Evolutionary conservation across 2,113 vertebrate genomes (phyloP), one percentile per base, ranked within the genome.

Genomic region (Sebastes fasciatus): DNA sequence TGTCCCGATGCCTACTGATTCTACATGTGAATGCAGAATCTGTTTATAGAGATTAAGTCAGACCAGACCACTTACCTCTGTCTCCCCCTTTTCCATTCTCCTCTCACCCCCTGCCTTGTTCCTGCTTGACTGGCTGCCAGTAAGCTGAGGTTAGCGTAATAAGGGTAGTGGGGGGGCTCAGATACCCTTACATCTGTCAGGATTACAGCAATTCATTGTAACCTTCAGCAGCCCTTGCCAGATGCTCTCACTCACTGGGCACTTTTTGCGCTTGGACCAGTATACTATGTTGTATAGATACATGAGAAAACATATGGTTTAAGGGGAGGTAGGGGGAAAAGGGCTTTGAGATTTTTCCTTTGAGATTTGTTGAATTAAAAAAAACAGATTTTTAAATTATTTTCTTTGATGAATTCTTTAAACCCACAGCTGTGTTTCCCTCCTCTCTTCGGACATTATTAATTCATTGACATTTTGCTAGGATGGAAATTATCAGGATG

Each of bases 341-440:
- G 43, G 51, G 67, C 21, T 67, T 71, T 46, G 63, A 17, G 46
- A 74, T 80, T 78, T 80, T 78, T 85, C 84, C 70, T 45, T 45
- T 73, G 84, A 88, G 80, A 90, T 84, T 73, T 91, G 65, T 85
- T 67, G 73, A 88, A 89, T 90, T 79, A 79, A 90, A 89, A 34
- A 87, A 91, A 88, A 87, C 51, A 77, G 34, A 76, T 72, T 89
- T 86, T 83, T 75, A 42, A 90, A 90, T 89, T 19, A 90, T 91
- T 93, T 93, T 79, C 88, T 92, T 91, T 91, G 90, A 93, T 92
- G 83, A 93, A 86, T 93, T 91, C 88, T 87, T 85, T 72, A 88
- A 89, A 86, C 76, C 78, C 79, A 87, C 82, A 81, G 80, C 82
- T 90, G 85, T 86, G 68, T 86, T 88, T 76, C 74, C 63, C 58